Percentiles rank a stretch among this genome's conserved stretches.
Evolutionary conservation across 2,797 vertebrate genomes (phyloP).

Genomic region (Australoheros facetus): DNA sequence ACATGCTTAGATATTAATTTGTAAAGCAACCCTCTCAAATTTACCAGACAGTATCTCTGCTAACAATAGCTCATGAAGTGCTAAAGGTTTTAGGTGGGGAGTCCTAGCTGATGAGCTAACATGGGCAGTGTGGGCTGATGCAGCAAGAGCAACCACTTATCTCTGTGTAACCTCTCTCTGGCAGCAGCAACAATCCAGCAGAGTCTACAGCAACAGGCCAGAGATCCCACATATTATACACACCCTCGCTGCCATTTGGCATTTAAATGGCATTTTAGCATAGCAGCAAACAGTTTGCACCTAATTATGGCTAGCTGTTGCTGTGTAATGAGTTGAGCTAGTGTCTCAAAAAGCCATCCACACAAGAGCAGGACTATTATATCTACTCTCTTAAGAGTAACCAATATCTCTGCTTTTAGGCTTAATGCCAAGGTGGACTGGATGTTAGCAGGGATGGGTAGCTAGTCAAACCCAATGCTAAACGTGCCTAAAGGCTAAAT

Average conservation of each 20-base stretch:
- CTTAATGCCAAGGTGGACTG: conserved; percentile 5
- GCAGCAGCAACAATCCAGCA: conserved; percentile 55
- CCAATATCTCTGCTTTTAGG: conserved; percentile 12
- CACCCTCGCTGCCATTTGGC: conserved; percentile 79
- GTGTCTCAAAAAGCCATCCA: conserved; percentile 17
- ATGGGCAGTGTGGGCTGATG: conserved; percentile 44
- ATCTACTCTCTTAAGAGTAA: conserved; percentile 25
- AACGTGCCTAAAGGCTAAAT: neutral
- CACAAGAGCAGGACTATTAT: conserved; percentile 15
- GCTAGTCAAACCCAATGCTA: neutral
- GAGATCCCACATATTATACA: conserved; percentile 65
- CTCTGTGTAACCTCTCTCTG: conserved; percentile 50
- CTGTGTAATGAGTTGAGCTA: conserved; percentile 46
- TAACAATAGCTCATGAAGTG: conserved; percentile 39
- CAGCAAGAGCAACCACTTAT: conserved; percentile 60
- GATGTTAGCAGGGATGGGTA: neutral
- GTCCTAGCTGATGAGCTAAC: conserved; percentile 36
- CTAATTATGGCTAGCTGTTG: conserved; percentile 84
- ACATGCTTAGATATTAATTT: conserved; percentile 38
- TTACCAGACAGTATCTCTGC: conserved; percentile 41
- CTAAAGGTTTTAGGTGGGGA: conserved; percentile 44
- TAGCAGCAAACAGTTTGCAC: conserved; percentile 79
- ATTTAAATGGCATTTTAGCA: conserved; percentile 86
- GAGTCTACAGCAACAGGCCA: conserved; percentile 59
- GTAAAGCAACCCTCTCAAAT: conserved; percentile 34